phyloP scores from a whole-genome alignment of 2,888 invertebrate genomes.

The Stenodema calcarata region DNA sequence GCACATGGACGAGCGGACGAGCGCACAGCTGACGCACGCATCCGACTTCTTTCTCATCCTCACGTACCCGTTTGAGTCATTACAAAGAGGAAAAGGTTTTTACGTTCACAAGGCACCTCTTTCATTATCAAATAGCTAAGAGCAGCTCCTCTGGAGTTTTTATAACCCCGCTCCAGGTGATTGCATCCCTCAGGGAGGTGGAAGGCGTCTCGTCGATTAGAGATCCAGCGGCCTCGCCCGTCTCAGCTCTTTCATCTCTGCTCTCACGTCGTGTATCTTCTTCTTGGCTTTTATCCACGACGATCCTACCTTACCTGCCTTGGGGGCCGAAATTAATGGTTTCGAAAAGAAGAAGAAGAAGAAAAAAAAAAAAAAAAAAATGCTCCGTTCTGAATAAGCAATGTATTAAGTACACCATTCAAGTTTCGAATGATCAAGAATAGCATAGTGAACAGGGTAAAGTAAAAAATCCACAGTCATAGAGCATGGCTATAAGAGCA shows the following conservation, averaged over 20 bases:
- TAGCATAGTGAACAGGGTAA: no score
- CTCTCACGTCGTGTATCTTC: neutral
- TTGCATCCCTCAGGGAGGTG: slow-evolving; percentile 14
- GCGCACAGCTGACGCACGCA: neutral
- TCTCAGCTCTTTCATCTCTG: slow-evolving; percentile 22
- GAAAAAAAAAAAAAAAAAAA: no score
- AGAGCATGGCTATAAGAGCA: no score
- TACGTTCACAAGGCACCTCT: slow-evolving; percentile 45
- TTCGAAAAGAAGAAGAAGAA: neutral
- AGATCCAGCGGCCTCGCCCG: slow-evolving; percentile 7
- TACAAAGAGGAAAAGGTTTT: slow-evolving; percentile 46
- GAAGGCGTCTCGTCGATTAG: slow-evolving; percentile 25
- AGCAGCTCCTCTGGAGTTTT: slow-evolving; percentile 41
- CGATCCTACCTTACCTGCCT: neutral
- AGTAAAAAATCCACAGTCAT: no score
- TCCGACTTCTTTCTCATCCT: slow-evolving; percentile 10
- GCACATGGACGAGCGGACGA: neutral
- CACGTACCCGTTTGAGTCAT: slow-evolving; percentile 48
- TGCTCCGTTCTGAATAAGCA: neutral
- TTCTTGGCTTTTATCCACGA: slow-evolving; percentile 7
- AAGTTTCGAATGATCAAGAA: no score
- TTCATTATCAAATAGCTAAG: slow-evolving; percentile 48
- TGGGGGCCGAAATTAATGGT: neutral
- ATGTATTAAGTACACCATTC: neutral
- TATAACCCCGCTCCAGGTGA: slow-evolving; percentile 40